Conservation (phyloP, 2,797 vertebrate species). For the Myotis vivesi region DNA sequence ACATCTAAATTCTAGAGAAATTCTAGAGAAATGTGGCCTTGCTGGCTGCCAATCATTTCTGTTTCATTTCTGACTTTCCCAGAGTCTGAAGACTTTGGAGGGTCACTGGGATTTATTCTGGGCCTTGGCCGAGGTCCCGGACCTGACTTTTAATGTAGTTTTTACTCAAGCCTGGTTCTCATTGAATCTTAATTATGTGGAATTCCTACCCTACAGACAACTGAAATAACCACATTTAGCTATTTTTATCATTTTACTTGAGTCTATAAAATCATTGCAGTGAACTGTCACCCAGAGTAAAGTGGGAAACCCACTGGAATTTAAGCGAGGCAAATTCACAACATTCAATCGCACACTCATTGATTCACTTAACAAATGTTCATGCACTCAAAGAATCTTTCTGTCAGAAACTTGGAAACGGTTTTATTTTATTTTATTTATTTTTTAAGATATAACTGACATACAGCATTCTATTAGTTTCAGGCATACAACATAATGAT, state of each 20-base stretch:
- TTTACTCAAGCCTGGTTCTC: slow-evolving; percentile 53
- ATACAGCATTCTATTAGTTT: background rate
- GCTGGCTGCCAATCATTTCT: background rate
- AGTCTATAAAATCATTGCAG: background rate
- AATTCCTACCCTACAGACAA: slow-evolving; percentile 5
- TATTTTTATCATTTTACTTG: slow-evolving; percentile 38
- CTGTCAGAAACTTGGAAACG: background rate
- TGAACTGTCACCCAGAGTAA: background rate
- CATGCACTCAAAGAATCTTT: background rate
- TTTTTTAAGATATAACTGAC: background rate
- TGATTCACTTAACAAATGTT: background rate
- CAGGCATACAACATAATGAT: background rate
- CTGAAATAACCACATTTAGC: background rate
- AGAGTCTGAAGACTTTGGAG: background rate
- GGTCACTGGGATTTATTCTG: background rate
- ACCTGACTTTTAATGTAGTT: slow-evolving; percentile 23
- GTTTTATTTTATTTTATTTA: background rate
- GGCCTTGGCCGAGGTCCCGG: background rate
- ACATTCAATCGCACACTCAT: background rate
- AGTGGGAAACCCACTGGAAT: background rate
- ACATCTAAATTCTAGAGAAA: background rate
- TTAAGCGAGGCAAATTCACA: background rate
- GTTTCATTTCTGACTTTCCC: background rate
- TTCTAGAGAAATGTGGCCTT: background rate
- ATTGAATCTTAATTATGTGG: slow-evolving; percentile 39